Evolutionary conservation across 1,140 invertebrate genomes (phyloP).

Genomic region (Sipha flava): DNA sequence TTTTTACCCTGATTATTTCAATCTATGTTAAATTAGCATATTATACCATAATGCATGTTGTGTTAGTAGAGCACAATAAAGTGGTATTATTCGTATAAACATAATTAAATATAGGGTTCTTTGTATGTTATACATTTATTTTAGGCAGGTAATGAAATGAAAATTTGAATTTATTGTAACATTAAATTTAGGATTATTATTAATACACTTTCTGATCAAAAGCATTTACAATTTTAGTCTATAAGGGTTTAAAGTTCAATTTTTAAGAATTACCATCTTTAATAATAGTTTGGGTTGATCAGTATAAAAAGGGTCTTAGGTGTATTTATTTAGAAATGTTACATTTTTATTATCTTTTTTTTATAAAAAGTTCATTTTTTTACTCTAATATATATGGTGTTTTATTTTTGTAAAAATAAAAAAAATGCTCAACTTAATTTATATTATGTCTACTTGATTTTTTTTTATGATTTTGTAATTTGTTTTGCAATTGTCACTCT

Average conservation of each 20-base stretch:
- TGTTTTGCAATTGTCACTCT: not conserved
- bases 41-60: slow-evolving; percentile 7
- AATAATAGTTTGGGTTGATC: not conserved
- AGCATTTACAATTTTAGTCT: not conserved
- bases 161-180: not conserved
- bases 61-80: not conserved
- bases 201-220: not conserved
- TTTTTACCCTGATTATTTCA: not conserved
- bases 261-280: not conserved
- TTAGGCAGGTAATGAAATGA: not conserved
- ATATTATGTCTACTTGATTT: slow-evolving; percentile 1
- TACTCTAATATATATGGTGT: not conserved
- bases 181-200: not conserved
- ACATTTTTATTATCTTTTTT: not conserved
- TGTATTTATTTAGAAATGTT: not conserved
- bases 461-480: slow-evolving; percentile 22
- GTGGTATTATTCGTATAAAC: not conserved
- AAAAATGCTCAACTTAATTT: not conserved
- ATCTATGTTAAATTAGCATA: not conserved
- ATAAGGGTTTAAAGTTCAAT: not conserved
- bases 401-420: not conserved
- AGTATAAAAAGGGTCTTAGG: not conserved
- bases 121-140: not conserved
- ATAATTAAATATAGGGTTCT: not conserved
- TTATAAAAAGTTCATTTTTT: not conserved